These are phyloP conservation scores for Halichoeres trimaculatus DNA, from an alignment of 2,113 vertebrate species.

Conservation along the genomic window DNA sequence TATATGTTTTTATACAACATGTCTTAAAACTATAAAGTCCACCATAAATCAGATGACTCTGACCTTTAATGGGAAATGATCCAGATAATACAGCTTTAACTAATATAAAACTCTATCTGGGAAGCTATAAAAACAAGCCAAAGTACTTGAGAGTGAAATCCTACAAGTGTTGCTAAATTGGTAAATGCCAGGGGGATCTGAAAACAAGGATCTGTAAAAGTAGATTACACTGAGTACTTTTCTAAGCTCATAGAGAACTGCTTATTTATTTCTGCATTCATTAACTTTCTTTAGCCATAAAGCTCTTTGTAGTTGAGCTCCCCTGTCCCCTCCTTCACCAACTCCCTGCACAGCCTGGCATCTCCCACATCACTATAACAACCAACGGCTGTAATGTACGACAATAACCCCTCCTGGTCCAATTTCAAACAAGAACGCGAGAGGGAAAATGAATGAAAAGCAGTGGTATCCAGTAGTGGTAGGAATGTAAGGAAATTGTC, in stretches of 20 bases:
- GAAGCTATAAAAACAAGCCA: background rate
- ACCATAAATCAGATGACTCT: constrained; percentile 30
- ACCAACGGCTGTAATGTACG: constrained; percentile 77
- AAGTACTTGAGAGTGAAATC: constrained; percentile 3
- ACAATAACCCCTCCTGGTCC: constrained; percentile 70
- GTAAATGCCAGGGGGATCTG: background rate
- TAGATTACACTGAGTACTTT: constrained; percentile 41
- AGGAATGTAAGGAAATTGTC: background rate
- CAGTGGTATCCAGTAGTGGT: background rate
- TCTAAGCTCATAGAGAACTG: constrained; percentile 51
- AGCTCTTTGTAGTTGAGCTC: constrained; percentile 68
- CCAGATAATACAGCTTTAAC: background rate
- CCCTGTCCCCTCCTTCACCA: constrained; percentile 51
- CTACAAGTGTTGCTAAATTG: background rate
- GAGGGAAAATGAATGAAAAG: constrained; percentile 26
- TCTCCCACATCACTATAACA: constrained; percentile 84
- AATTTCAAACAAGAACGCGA: constrained; percentile 29
- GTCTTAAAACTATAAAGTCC: background rate
- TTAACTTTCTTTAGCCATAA: constrained; percentile 70
- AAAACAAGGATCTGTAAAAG: constrained; percentile 32
- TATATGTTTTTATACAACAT: background rate
- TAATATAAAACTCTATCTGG: constrained; percentile 4
- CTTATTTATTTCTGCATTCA: constrained; percentile 78
- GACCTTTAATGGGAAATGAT: background rate
- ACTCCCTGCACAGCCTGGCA: constrained; percentile 76